Base-by-base conservation (phyloP, 2,888 invertebrate species). In the Conchocele bisecta region DNA sequence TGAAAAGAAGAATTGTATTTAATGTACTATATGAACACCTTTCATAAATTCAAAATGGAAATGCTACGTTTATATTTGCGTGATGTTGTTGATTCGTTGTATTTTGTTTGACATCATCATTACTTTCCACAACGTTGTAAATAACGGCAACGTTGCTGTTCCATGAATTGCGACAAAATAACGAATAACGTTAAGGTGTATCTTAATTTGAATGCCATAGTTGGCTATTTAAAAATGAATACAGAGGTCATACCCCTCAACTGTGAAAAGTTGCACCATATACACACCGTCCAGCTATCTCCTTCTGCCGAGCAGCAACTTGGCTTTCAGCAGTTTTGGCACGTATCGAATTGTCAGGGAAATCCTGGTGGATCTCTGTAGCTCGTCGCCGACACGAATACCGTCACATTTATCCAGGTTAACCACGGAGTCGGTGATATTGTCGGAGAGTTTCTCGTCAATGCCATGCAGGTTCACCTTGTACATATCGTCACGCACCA, bases 281-380 rank as follows among this genome's bases (percentile, higher is more conserved):
- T n/a, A 22, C n/a, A 39, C 6, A 35, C 17, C 20, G 24, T 53
- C n/a, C n/a, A 41, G 41, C 75, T 51, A 84, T 46, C 81, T 82
- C 64, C 69, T 83, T 60, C 69, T 83, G 3, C 89, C 88, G 67
- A 90, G 77, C 26, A 89, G 72, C 6, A 90, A 48, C 58, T 87
- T 89, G 26, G 86, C 72, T 73, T 90, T 90, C 22, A 90, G 42
- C 17, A 86, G 81, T 79, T 96, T 97, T 44, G 97, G 97, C 37
- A 98, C 98, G 93, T 97, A 95, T 89, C 98, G 93, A 82, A 98
- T 97, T 15, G 98, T 98, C 57, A 98, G 91, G 15, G 98, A 98
- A 77, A 98, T 92, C 86, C 98, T 93, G 6, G 95, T 96, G 11
- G 92, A 92, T 82, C 97, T 93, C 57, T 91, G 82, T 26, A 96